Base-by-base conservation (phyloP, 1,140 invertebrate species). In the Stenopsyche tienmushanensis region DNA sequence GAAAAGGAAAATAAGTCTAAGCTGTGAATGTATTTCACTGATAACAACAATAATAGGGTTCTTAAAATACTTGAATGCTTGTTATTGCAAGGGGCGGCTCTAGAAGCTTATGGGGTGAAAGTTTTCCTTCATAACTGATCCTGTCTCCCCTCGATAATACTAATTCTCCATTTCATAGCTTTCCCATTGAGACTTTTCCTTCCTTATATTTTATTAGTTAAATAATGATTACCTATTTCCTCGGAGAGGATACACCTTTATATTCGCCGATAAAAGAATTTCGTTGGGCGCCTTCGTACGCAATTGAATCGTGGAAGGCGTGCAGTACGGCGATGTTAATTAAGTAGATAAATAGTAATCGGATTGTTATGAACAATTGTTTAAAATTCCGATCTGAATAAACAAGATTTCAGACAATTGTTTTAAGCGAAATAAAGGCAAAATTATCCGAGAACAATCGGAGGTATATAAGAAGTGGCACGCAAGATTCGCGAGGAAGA, bases 41-140 rank as follows among this genome's bases (percentile, higher is more conserved):
- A 66, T 66, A 66, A 60, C 64, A 66, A 66, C 59, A 66, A 66
- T 66, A 53, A 66, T 66, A 42, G 57, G 52, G 55, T 62, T 60
- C 64, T 66, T 66, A 66, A 66, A 66, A 66, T 66, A 54, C 64
- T 66, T 45, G 42, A 34, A 21, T 25, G 63, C 17, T 26, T 65
- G 55, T 65, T 65, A 59, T 65, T 65, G 57, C 49, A 24, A 15
- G 50, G 64, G 64, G 50, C 53, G 15, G 55, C 29, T 34, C 5
- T 34, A 34, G 29, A 5, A 34, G 29, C 55, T 47, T 5, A 47
- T 25, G n/a, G 21, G 20, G 13, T 20, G 10, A 8, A 18, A 18
- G 44, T 18, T n/a, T 47, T 47, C 44, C 44, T 47, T 47, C 44
- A 47, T 41, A 62, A 62, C 64, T 66, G 64, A 65, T 65, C 49